A percentile compares a stretch with the other conserved stretches of the same genome.
phyloP scores from a whole-genome alignment of 2,113 vertebrate species.

The Alouatta palliata region DNA sequence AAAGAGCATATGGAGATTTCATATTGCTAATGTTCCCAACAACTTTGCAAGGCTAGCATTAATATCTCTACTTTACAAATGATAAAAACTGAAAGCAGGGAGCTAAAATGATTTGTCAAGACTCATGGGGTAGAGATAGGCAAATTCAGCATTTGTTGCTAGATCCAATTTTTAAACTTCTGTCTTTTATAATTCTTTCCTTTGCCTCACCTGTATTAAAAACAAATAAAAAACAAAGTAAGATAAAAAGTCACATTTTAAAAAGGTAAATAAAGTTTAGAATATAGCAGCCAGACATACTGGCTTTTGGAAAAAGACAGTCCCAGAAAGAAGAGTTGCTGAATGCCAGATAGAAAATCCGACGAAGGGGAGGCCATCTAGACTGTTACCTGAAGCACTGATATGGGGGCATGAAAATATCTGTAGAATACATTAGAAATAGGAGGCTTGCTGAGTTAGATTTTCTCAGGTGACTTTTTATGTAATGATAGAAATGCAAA shows the following conservation, averaged over 20 bases:
- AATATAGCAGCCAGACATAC: not conserved
- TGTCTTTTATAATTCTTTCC: not conserved
- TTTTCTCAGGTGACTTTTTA: conserved; percentile 14
- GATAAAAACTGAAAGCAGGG: not conserved
- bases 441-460: not conserved
- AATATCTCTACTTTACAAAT: not conserved
- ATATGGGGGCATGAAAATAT: not conserved
- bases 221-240: not conserved
- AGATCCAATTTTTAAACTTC: not conserved
- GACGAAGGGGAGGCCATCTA: not conserved
- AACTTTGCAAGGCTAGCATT: not conserved
- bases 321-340: not conserved
- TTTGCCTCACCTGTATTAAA: not conserved
- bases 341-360: not conserved
- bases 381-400: not conserved
- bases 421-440: not conserved
- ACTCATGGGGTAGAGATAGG: not conserved
- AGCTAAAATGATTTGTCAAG: not conserved
- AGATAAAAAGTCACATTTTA: not conserved
- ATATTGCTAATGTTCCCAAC: not conserved
- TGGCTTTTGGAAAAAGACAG: not conserved
- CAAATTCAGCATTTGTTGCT: not conserved
- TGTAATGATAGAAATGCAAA: conserved; percentile 14
- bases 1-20: not conserved
- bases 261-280: conserved; percentile 10